phyloP scores from a whole-genome alignment of 2,888 invertebrate species.

The Agriopis leucophaearia region DNA sequence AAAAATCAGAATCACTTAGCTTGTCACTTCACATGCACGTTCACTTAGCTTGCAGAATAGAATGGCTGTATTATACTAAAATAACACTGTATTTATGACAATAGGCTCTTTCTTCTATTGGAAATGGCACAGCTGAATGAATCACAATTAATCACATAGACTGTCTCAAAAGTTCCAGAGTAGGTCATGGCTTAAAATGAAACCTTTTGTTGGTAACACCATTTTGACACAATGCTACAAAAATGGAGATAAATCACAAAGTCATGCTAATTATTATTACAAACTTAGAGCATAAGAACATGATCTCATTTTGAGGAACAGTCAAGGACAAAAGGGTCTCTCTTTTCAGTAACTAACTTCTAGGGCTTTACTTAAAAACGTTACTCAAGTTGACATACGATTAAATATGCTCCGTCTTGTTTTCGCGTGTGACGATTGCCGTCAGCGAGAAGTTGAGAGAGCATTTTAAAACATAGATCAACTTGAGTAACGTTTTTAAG shows the following conservation, averaged over 20 bases:
- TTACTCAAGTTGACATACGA: no score
- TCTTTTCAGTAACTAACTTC: background rate
- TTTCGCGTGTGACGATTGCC: no score
- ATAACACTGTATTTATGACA: no score
- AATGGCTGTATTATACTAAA: no score
- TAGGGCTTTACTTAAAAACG: no score
- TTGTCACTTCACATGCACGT: no score
- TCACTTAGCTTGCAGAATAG: no score
- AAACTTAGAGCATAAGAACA: background rate
- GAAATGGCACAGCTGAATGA: background rate
- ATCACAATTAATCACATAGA: constrained; percentile 3
- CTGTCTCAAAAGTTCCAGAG: constrained; percentile 3
- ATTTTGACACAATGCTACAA: constrained; percentile 2
- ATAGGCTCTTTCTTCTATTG: background rate
- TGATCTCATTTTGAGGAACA: background rate
- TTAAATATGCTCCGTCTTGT: no score
- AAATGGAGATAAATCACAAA: constrained; percentile 1
- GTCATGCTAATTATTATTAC: constrained; percentile 8
- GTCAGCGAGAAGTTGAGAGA: no score
- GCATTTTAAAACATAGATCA: no score
- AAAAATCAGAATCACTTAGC: no score
- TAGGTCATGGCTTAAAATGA: constrained; percentile 3
- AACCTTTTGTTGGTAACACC: background rate
- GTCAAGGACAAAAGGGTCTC: background rate
- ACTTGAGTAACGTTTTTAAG: no score